Percentiles rank a stretch among this genome's conserved stretches.
Conservation (phyloP, 2,888 invertebrate species). For the Drosophila setosimentum region DNA sequence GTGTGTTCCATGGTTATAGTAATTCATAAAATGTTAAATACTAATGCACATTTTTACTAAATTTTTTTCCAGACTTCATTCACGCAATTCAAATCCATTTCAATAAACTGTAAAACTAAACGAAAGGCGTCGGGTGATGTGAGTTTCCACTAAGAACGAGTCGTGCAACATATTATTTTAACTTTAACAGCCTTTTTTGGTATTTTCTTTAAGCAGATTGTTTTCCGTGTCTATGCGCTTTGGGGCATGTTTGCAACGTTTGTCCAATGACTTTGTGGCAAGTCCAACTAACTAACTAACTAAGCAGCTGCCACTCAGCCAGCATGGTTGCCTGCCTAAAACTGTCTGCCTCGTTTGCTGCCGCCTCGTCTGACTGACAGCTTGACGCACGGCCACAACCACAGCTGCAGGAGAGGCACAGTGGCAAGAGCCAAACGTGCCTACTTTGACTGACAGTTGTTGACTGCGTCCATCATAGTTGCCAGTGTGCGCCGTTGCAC, state of each 20-base stretch:
- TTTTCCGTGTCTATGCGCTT: conserved; percentile 25
- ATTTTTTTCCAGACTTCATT: background rate
- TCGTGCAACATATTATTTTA: conserved; percentile 32
- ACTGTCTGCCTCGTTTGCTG: conserved; percentile 17
- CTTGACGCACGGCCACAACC: conserved; percentile 21
- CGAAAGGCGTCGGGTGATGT: background rate
- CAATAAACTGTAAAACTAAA: conserved; percentile 2
- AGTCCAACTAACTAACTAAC: conserved; percentile 52
- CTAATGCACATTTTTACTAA: background rate
- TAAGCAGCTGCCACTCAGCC: conserved; percentile 35
- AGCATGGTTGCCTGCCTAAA: conserved; percentile 22
- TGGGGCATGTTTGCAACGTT: conserved; percentile 50
- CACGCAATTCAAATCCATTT: background rate
- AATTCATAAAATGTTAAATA: background rate
- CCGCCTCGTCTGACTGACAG: conserved; percentile 17
- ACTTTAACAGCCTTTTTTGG: conserved; percentile 14
- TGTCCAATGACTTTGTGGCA: conserved; percentile 45
- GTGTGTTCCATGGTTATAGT: too few species aligned
- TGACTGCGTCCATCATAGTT: conserved; percentile 60
- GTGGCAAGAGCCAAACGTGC: conserved; percentile 28
- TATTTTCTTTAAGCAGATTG: conserved; percentile 15
- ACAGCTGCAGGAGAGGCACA: conserved; percentile 4
- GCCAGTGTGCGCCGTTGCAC: conserved; percentile 14
- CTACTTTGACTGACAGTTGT: conserved; percentile 69
- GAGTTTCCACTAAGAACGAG: background rate